Conservation (phyloP, 1,140 invertebrate genomes). For the Drosophila guanche region DNA sequence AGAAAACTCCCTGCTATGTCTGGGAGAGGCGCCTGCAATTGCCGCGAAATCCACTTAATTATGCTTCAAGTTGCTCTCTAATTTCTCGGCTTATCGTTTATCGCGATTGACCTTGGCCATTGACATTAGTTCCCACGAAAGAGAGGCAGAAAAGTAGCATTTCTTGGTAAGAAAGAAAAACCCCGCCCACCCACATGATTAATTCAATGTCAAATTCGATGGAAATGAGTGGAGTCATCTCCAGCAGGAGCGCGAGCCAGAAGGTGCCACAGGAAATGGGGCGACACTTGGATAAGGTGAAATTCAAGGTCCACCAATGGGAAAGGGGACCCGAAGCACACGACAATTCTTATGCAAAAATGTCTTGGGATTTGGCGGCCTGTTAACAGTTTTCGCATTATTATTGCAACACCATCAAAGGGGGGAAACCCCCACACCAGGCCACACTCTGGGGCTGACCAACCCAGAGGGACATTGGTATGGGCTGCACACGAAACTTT, state of each 20-base stretch:
- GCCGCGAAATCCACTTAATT: slow-evolving; percentile 45
- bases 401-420: slow-evolving; percentile 42
- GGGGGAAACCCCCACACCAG: not conserved
- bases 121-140: slow-evolving; percentile 49
- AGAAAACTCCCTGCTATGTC: too few species aligned
- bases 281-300: not conserved
- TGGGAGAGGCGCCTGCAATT: slow-evolving; percentile 19
- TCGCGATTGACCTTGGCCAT: slow-evolving; percentile 71
- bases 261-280: slow-evolving; percentile 25
- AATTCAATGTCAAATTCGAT: slow-evolving; percentile 58
- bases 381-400: slow-evolving; percentile 48
- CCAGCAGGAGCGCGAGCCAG: slow-evolving; percentile 20
- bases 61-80: slow-evolving; percentile 35
- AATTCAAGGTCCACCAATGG: not conserved
- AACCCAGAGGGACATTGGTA: too few species aligned
- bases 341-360: slow-evolving; percentile 37
- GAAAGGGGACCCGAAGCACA: slow-evolving; percentile 1
- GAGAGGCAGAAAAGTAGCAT: not conserved
- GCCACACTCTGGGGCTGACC: too few species aligned
- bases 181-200: slow-evolving; percentile 20
- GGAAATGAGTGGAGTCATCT: slow-evolving; percentile 74
- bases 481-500: too few species aligned
- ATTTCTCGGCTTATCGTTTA: slow-evolving; percentile 48
- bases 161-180: slow-evolving; percentile 34
- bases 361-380: slow-evolving; percentile 33